Conservation (phyloP, 2,113 vertebrate genomes). For the Caranx ignobilis region DNA sequence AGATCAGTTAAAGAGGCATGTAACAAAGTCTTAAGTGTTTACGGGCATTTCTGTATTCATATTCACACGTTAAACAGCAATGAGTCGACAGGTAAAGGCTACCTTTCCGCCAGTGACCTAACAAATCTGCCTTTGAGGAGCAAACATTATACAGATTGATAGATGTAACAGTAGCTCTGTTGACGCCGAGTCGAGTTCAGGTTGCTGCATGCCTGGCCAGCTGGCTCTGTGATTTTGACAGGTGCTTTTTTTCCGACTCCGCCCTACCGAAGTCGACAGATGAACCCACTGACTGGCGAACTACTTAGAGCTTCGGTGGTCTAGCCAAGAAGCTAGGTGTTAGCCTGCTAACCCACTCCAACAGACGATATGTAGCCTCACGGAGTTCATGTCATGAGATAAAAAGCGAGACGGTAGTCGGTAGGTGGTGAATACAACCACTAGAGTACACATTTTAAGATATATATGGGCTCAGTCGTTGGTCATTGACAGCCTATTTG, state of each 20-base stretch:
- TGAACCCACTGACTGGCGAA: constrained; percentile 63
- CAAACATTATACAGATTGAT: constrained; percentile 7
- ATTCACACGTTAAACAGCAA: neutral
- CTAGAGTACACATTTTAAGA: neutral
- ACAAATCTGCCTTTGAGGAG: neutral
- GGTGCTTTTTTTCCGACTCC: constrained; percentile 77
- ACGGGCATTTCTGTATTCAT: neutral
- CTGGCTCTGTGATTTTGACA: constrained; percentile 78
- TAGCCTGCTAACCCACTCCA: constrained; percentile 43
- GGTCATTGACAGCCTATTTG: neutral
- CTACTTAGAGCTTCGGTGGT: constrained; percentile 46
- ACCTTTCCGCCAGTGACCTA: neutral
- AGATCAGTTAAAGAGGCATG: neutral
- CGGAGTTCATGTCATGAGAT: neutral
- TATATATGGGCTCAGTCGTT: neutral
- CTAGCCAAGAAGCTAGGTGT: constrained; percentile 50
- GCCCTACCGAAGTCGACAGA: constrained; percentile 61
- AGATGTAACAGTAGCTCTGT: constrained; percentile 17
- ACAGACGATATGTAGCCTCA: neutral
- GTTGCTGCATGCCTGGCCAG: constrained; percentile 56
- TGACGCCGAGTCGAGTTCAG: constrained; percentile 43
- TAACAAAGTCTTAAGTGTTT: neutral
- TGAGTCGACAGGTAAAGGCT: neutral
- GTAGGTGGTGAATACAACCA: fast-evolving
- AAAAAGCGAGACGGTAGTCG: neutral